Percentiles rank a stretch among this genome's conserved stretches.
These are phyloP conservation scores for Lampris megalopsis DNA, from an alignment of 2,113 vertebrate genomes.

Conservation along the genomic window DNA sequence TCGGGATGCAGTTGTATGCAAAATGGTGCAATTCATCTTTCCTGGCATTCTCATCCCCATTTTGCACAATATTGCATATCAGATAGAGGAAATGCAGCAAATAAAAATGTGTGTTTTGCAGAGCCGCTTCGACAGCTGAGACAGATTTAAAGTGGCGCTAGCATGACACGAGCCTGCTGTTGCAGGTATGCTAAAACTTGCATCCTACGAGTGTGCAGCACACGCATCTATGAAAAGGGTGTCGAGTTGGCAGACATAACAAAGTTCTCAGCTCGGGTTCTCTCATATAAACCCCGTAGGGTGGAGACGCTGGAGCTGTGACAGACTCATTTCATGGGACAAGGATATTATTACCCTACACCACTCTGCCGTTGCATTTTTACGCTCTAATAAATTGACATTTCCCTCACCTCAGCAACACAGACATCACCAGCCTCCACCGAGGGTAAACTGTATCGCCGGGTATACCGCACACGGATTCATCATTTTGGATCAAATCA, in stretches of 20 bases:
- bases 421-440: conserved; percentile 66
- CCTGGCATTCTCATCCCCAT: conserved; percentile 50
- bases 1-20: conserved; percentile 49
- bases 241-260: conserved; percentile 20
- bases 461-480: conserved; percentile 56
- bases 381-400: conserved; percentile 74
- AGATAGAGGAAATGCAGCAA: conserved; percentile 54
- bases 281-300: conserved; percentile 34
- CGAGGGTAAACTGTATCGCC: conserved; percentile 65
- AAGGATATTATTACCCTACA: conserved; percentile 74
- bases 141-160: background rate
- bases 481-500: conserved; percentile 67
- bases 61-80: conserved; percentile 38
- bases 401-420: conserved; percentile 69
- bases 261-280: conserved; percentile 51
- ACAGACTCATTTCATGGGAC: conserved; percentile 78
- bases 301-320: conserved; percentile 36
- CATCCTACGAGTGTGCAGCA: conserved; percentile 1
- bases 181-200: conserved; percentile 8
- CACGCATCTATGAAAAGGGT: conserved; percentile 20
- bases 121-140: background rate
- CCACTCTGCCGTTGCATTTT: conserved; percentile 68
- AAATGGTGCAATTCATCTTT: conserved; percentile 32
- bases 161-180: conserved; percentile 13
- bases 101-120: conserved; percentile 50